These are phyloP conservation scores for Thelohanellus kitauei DNA, from an alignment of 30 jellyfish, hydroid and myxozoan genomes.

Conservation along the genomic window DNA sequence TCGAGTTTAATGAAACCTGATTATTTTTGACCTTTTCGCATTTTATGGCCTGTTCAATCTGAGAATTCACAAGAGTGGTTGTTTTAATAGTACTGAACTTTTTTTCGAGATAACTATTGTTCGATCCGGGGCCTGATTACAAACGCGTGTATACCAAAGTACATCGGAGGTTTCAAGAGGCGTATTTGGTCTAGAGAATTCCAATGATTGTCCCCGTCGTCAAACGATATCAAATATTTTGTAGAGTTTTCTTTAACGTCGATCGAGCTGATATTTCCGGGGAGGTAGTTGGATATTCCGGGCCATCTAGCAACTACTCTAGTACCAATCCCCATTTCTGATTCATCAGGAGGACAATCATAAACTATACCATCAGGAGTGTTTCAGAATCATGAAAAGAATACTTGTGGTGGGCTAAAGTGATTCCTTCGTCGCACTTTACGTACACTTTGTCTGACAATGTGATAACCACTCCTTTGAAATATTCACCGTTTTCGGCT, in stretches of 20 bases:
- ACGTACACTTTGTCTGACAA: slow-evolving; percentile 56
- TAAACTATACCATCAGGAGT: slow-evolving; percentile 18
- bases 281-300: slow-evolving; percentile 47
- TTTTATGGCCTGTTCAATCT: no score
- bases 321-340: slow-evolving; percentile 37
- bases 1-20: no score
- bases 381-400: background rate
- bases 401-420: slow-evolving; percentile 64
- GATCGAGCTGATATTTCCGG: slow-evolving; percentile 28
- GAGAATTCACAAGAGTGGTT: no score
- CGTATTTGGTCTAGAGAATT: slow-evolving; percentile 56
- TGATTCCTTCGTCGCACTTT: slow-evolving; percentile 56
- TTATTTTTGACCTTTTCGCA: no score
- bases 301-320: slow-evolving; percentile 86
- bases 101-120: no score
- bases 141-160: no score
- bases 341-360: slow-evolving; percentile 69
- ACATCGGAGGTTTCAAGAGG: slow-evolving; percentile 61
- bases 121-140: no score
- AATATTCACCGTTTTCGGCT: slow-evolving; percentile 67
- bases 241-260: slow-evolving; percentile 14
- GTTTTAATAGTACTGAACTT: no score
- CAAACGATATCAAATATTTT: slow-evolving; percentile 36
- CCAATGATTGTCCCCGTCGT: slow-evolving; percentile 49
- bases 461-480: slow-evolving; percentile 53